Evolutionary conservation across 2,888 invertebrate species (phyloP).

Genomic region (Stictocephala bisonia): DNA sequence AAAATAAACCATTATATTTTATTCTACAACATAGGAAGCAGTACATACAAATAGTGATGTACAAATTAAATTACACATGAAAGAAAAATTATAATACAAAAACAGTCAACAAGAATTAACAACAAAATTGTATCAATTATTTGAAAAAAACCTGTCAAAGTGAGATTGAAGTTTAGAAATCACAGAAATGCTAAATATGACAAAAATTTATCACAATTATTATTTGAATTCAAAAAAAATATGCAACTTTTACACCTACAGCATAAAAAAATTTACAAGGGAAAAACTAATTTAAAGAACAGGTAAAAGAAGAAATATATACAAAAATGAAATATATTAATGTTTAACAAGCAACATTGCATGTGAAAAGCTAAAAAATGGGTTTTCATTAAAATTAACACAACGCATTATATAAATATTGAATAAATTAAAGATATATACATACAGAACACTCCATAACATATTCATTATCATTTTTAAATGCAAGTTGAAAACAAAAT

Average conservation of each 20-base stretch:
- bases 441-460: constrained; percentile 24
- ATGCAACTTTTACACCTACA: too few species aligned
- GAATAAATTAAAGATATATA: constrained; percentile 5
- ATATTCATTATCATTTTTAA: too few species aligned
- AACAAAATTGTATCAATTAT: constrained; percentile 15
- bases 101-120: constrained; percentile 13
- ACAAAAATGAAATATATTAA: constrained; percentile 20
- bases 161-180: constrained; percentile 25
- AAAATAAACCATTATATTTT: too few species aligned
- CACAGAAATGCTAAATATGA: constrained; percentile 3
- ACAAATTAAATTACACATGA: constrained; percentile 35
- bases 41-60: constrained; percentile 28
- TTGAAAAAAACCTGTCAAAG: constrained; percentile 29
- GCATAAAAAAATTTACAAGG: too few species aligned
- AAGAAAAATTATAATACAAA: constrained; percentile 7
- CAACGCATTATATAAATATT: neutral
- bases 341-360: constrained; percentile 15
- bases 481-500: too few species aligned
- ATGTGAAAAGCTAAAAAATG: constrained; percentile 7
- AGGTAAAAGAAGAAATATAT: constrained; percentile 24
- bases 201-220: too few species aligned
- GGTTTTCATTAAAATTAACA: neutral
- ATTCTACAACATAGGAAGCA: constrained; percentile 34
- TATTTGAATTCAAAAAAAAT: too few species aligned
- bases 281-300: too few species aligned